A percentile compares a stretch with the other conserved stretches of the same genome.
These are phyloP conservation scores for Epinotia ramella DNA, from an alignment of 2,888 invertebrate genomes.

Conservation along the genomic window DNA sequence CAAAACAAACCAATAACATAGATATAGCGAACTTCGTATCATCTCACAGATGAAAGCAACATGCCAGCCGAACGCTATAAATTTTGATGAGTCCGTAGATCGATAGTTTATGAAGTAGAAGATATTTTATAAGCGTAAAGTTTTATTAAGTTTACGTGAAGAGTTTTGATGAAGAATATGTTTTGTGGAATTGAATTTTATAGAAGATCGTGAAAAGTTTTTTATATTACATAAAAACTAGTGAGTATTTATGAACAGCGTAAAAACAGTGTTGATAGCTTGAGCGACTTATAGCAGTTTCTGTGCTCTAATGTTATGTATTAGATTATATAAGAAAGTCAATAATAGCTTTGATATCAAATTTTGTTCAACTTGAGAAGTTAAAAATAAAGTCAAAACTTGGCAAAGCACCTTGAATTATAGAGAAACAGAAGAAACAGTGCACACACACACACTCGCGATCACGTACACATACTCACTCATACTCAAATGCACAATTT, in stretches of 20 bases:
- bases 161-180: slow-evolving; percentile 13
- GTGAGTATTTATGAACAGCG: background rate
- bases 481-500: too few relatives aligned
- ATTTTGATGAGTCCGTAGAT: slow-evolving; percentile 38
- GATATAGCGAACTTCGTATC: slow-evolving; percentile 12
- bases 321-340: too few relatives aligned
- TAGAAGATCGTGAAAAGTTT: background rate
- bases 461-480: too few relatives aligned
- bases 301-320: too few relatives aligned
- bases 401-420: too few relatives aligned
- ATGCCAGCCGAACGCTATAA: slow-evolving; percentile 22
- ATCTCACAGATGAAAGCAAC: slow-evolving; percentile 22
- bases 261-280: background rate
- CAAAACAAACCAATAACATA: slow-evolving; percentile 3
- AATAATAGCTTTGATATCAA: too few relatives aligned
- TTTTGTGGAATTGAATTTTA: slow-evolving; percentile 2
- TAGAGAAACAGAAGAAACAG: too few relatives aligned
- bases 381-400: too few relatives aligned
- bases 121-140: slow-evolving; percentile 16
- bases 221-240: background rate
- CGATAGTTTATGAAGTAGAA: slow-evolving; percentile 34
- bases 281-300: background rate
- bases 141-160: slow-evolving; percentile 22
- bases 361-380: too few relatives aligned
- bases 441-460: too few relatives aligned